Evolutionary conservation across 1,140 invertebrate species (phyloP).

Genomic region (Dinoponera quadriceps): DNA sequence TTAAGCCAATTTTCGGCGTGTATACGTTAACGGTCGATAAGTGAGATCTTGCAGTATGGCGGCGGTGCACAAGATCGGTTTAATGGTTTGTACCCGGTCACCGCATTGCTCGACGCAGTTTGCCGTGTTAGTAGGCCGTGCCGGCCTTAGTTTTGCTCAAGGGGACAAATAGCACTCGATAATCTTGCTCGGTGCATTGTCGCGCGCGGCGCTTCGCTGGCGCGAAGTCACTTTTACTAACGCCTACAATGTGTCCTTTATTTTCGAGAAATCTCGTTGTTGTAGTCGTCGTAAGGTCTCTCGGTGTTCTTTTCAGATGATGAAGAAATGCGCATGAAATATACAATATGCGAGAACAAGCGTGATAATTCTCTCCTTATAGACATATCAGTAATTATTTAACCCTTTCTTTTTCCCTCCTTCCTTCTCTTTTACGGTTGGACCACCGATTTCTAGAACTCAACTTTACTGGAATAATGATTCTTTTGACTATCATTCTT

Average conservation of each 20-base stretch:
- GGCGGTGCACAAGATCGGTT: slow-evolving; percentile 42
- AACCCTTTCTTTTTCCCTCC: no score
- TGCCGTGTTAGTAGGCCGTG: slow-evolving; percentile 53
- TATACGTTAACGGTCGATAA: slow-evolving; percentile 52
- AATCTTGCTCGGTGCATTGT: slow-evolving; percentile 35
- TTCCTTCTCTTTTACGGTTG: no score
- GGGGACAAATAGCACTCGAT: slow-evolving; percentile 36
- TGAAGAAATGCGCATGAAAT: no score
- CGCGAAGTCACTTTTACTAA: not conserved
- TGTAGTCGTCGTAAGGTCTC: not conserved
- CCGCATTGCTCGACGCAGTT: slow-evolving; percentile 44
- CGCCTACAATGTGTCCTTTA: not conserved
- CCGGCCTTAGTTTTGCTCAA: slow-evolving; percentile 34
- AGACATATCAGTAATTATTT: no score
- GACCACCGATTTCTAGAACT: no score
- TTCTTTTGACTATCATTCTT: no score
- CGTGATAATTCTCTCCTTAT: no score
- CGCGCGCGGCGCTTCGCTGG: slow-evolving; percentile 8
- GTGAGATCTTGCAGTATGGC: slow-evolving; percentile 53
- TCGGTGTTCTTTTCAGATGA: no score
- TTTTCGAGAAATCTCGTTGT: not conserved
- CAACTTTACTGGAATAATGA: no score
- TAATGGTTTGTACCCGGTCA: slow-evolving; percentile 49
- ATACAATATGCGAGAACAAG: no score
- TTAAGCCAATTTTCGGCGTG: slow-evolving; percentile 36